These are phyloP conservation scores for Hemistola chrysoprasaria DNA, from an alignment of 2,888 invertebrate genomes.

Conservation along the genomic window DNA sequence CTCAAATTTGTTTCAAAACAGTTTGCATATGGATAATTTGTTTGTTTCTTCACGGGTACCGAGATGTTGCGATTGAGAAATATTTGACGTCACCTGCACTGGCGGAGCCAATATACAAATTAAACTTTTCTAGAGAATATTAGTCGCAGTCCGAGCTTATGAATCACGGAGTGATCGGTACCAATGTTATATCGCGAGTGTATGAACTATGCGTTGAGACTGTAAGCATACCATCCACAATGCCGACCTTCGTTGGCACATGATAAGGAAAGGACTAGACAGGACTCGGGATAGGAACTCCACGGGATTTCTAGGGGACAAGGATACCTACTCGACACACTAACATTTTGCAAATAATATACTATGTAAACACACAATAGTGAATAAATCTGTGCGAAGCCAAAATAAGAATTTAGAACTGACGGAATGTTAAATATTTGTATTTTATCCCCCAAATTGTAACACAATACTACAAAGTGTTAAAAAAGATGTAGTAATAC, in stretches of 20 bases:
- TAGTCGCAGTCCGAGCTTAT: too few relatives aligned
- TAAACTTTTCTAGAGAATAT: too few relatives aligned
- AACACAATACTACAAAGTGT: constrained; percentile 50
- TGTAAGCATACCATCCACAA: constrained; percentile 46
- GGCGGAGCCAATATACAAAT: too few relatives aligned
- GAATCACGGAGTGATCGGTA: too few relatives aligned
- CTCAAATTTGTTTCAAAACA: constrained; percentile 48
- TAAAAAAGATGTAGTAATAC: constrained; percentile 29
- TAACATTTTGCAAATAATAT: constrained; percentile 27
- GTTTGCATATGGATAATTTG: constrained; percentile 46
- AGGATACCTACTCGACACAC: constrained; percentile 25
- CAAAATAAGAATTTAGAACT: constrained; percentile 57
- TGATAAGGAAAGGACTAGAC: constrained; percentile 75
- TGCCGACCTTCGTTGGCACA: constrained; percentile 75
- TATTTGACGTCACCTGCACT: constrained; percentile 4
- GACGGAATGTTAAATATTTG: constrained; percentile 72
- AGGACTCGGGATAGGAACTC: constrained; percentile 70
- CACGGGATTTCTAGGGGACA: constrained; percentile 52
- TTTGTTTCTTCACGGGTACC: constrained; percentile 47
- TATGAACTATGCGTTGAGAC: constrained; percentile 6
- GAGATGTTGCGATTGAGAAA: constrained; percentile 36
- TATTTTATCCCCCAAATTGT: constrained; percentile 63
- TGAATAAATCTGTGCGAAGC: constrained; percentile 45
- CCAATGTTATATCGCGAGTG: constrained; percentile 1
- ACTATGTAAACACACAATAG: constrained; percentile 29